Evolutionary conservation across 1,140 invertebrate genomes (phyloP).

Genomic region (Drosophila ercepeae): DNA sequence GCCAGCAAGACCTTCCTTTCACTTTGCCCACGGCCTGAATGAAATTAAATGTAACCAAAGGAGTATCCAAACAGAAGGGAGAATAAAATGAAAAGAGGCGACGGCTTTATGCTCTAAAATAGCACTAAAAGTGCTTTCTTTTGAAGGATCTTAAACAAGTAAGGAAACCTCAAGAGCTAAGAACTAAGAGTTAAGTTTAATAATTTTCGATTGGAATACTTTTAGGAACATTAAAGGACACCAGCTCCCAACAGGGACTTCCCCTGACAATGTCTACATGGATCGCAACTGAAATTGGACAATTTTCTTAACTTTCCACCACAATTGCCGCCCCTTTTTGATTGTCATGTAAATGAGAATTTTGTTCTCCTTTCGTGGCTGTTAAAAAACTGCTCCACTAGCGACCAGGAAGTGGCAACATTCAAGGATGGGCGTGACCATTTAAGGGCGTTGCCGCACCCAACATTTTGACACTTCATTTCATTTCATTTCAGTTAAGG

Average conservation of each 20-base stretch:
- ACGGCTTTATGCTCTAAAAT: slow-evolving; percentile 9
- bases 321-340: slow-evolving; percentile 37
- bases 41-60: slow-evolving; percentile 53
- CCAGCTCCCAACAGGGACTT: slow-evolving; percentile 35
- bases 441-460: slow-evolving; percentile 29
- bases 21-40: slow-evolving; percentile 54
- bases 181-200: no score
- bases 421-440: slow-evolving; percentile 28
- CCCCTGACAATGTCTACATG: slow-evolving; percentile 8
- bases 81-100: slow-evolving; percentile 6
- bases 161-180: no score
- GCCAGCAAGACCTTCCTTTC: slow-evolving; percentile 47
- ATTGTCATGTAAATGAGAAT: slow-evolving; percentile 71
- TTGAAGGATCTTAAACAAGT: no score
- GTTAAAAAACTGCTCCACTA: slow-evolving; percentile 70
- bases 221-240: slow-evolving; percentile 29
- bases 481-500: slow-evolving; percentile 67
- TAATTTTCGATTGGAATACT: no score
- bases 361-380: slow-evolving; percentile 28
- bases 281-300: slow-evolving; percentile 3
- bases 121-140: neutral
- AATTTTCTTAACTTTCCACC: slow-evolving; percentile 13
- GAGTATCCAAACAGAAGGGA: slow-evolving; percentile 24
- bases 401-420: slow-evolving; percentile 31
- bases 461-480: slow-evolving; percentile 74